Base-by-base conservation (phyloP, 2,113 vertebrate genomes). In the Dicentrarchus labrax region DNA sequence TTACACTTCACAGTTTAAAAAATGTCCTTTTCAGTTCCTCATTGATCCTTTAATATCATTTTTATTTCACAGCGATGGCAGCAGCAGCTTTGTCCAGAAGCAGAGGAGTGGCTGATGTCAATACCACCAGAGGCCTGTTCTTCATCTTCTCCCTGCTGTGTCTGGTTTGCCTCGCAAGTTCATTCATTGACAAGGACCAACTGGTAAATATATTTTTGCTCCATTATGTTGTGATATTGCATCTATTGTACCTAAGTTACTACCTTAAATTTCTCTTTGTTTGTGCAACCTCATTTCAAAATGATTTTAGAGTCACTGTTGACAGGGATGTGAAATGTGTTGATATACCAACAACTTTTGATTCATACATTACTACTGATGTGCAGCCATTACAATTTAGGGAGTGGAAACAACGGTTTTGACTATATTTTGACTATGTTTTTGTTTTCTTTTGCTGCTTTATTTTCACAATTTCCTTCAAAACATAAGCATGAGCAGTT, bases 61-160 rank as follows among this genome's bases (percentile, higher is more conserved):
- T 66, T 51, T 0, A 54, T 70, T 39, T 39, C 54, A 1, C 10
- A 74, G 22, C 4, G 19, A 86, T 79, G 80, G 71, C 71, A 54
- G 51, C 45, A 71, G 71, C 36, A 79, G 19, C 8, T 22, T 76
- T 70, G 21, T 0, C 24, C 3, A 4, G 45, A 21, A 50, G 53
- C 62, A 78, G 50, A 15, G 48, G 24, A 62, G 19, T 13, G 9
- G 17, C 59, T 60, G 21, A 41, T 22, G 45, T 30, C 72, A 64
- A 24, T 21, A 57, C 19, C 45, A 51, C 51, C 60, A 76, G 54
- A 69, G 71, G 69, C 61, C 45, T 71, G 0, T 56, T 72, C n/a
- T n/a, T 76, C 21, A 6, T 66, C 51, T 50, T 64, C 41, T 22
- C 68, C 72, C 72, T 88, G 82, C 62, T 88, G 39, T 17, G 61